Base-by-base conservation (phyloP, 2,797 vertebrate species). In the Periparus ater region DNA sequence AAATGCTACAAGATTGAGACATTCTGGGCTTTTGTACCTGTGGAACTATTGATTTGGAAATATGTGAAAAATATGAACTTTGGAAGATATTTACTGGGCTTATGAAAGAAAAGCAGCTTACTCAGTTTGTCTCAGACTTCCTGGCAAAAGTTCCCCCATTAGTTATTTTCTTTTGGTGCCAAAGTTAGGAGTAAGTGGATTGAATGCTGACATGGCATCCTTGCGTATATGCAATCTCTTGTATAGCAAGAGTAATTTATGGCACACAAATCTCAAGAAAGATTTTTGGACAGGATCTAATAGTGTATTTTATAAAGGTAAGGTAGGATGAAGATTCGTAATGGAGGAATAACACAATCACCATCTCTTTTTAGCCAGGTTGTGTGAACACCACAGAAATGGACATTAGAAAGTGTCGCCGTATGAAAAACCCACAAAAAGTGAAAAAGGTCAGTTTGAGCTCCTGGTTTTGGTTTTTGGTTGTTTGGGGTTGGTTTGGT, bases 361-460 rank as follows among this genome's bases (percentile, higher is more conserved):
- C 48, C 76, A 26, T 90, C 26, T 94, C 54, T 94, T 96, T 86
- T 97, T 97, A 99, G 99, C 99, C 99, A 22, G 99, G 99, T 91
- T 99, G 99, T 91, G 99, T 99, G 97, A 99, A 99, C 97, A 99
- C 99, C 95, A 99, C 99, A 27, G 99, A 99, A 98, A 99, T 99
- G 99, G 99, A 99, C 96, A 99, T 99, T 95, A 98, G 99, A 96
- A 99, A 99, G 97, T 99, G 99, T 88, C 98, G 99, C n/a, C 98
- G 99, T 93, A 98, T 99, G 98, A 99, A 98, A 97, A 99, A 99
- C 96, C 99, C 99, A 30, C 99, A 99, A 96, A 98, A 98, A 87
- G 99, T 99, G 84, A 99, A 99, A 98, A 99, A 99, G 99, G 99
- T 99, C 94, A 85, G 98, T 50, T 50, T 79, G 36, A 66, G 20